Percentiles rank a stretch among this genome's conserved stretches.
These are phyloP conservation scores for Chaunax sp. DNA, from an alignment of 2,797 vertebrate genomes.

Conservation along the genomic window DNA sequence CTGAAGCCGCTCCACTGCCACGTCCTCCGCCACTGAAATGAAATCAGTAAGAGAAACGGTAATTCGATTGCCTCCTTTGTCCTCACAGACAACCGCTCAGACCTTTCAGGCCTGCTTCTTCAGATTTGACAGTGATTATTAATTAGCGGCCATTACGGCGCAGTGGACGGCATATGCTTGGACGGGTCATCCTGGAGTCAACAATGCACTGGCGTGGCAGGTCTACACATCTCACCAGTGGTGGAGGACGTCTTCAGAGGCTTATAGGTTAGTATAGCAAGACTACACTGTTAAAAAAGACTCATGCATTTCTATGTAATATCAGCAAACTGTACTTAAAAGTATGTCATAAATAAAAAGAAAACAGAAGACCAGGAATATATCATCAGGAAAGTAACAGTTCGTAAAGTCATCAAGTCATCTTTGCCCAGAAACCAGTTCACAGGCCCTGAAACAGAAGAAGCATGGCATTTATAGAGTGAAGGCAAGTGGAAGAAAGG, in stretches of 20 bases:
- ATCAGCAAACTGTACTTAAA: too few relatives aligned
- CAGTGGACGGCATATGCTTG: slow-evolving; percentile 9
- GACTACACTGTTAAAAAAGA: too few relatives aligned
- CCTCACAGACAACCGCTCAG: slow-evolving; percentile 38
- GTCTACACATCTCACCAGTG: neutral
- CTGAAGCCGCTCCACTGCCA: slow-evolving; percentile 34
- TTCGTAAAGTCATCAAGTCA: too few relatives aligned
- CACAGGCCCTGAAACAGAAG: slow-evolving; percentile 25
- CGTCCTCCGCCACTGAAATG: slow-evolving; percentile 58
- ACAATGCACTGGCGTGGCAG: neutral
- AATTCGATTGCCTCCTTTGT: slow-evolving; percentile 66
- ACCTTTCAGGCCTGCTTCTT: slow-evolving; percentile 32
- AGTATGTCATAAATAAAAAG: too few relatives aligned
- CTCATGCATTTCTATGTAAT: too few relatives aligned
- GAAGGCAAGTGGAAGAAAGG: slow-evolving; percentile 41
- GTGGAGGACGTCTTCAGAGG: neutral
- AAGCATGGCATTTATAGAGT: slow-evolving; percentile 18
- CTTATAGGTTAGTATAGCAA: too few relatives aligned
- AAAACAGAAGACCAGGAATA: too few relatives aligned
- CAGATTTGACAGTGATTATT: slow-evolving; percentile 48
- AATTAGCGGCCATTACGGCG: slow-evolving; percentile 44
- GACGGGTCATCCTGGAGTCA: slow-evolving; percentile 23
- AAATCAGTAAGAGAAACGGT: slow-evolving; percentile 68
- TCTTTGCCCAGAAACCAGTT: slow-evolving; percentile 17
- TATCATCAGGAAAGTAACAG: too few relatives aligned